Percentiles rank a stretch among this genome's conserved stretches.
phyloP scores from a whole-genome alignment of 2,113 vertebrate genomes.

The Axis porcinus region DNA sequence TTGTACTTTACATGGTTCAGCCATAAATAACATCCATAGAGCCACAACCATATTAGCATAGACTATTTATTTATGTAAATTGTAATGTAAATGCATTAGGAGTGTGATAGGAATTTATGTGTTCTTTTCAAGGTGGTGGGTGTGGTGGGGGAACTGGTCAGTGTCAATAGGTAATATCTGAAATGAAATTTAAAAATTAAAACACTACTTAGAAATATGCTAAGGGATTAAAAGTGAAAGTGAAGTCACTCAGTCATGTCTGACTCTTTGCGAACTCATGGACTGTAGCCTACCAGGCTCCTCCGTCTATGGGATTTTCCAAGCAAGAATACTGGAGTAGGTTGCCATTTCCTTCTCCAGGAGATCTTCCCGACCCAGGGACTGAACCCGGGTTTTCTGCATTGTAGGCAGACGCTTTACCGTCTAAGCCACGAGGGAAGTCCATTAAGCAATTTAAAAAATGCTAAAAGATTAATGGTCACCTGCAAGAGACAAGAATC shows the following conservation, averaged over 20 bases:
- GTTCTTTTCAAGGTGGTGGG: not conserved
- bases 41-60: not conserved
- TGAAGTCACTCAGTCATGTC: not conserved
- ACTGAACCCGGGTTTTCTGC: not conserved
- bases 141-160: not conserved
- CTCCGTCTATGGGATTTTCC: not conserved
- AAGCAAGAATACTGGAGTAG: not conserved
- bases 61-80: not conserved
- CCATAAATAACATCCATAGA: not conserved
- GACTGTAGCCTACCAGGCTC: not conserved
- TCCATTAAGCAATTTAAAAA: not conserved
- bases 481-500: not conserved
- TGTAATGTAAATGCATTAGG: not conserved
- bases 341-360: not conserved
- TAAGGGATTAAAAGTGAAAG: not conserved
- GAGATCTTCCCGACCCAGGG: not conserved
- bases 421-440: not conserved
- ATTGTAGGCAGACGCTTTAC: not conserved
- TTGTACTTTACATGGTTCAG: not conserved
- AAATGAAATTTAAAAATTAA: not conserved
- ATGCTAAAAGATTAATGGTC: not conserved
- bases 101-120: not conserved
- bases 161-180: not conserved
- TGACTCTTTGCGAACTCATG: fast-evolving
- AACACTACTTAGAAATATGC: not conserved